Evolutionary conservation across 2,113 vertebrate species (phyloP), one percentile per base, ranked within the genome.

Genomic region (Camarhynchus parvulus): DNA sequence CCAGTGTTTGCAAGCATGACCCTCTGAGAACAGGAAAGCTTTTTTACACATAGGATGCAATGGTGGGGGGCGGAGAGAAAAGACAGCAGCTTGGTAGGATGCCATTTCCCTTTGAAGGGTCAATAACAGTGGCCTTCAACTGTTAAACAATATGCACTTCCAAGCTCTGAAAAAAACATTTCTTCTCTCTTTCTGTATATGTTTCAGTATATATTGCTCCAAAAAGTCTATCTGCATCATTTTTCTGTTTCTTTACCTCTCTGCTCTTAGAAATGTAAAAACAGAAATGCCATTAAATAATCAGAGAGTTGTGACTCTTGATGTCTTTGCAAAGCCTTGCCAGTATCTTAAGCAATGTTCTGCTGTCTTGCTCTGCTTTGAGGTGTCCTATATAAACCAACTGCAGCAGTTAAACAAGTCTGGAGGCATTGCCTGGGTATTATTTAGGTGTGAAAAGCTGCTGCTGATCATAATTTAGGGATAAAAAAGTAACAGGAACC

Each of bases 51-150:
- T 41, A 27, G 3, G 3, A 70, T 87, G 27, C 21, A 15, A 15
- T 0, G 0, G 53, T 39, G 13, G 33, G 12, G 10, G 31, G 46
- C 15, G 5, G 33, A 23, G 2, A n/a, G 10, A 27, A 67, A 63
- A 49, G 19, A 33, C 23, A 77, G 30, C 39, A 24, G 11, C 74
- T 84, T 87, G 55, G 64, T 85, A 64, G 61, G 30, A 47, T 78
- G 66, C 56, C 77, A 37, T 72, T 84, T 72, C 61, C 15, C 52
- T 94, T 89, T 94, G 92, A 94, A 42, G 22, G 74, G 47, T 73
- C 64, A 82, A 3, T 52, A 87, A 70, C 13, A 35, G 44, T 72
- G 78, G 81, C 78, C 69, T 84, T 82, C 44, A 84, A 56, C 64
- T 87, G 81, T 84, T 89, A 87, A 89, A 11, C 52, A 79, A 5